Conservation (phyloP, 2,888 invertebrate species). For the Chaetoderma sp. region DNA sequence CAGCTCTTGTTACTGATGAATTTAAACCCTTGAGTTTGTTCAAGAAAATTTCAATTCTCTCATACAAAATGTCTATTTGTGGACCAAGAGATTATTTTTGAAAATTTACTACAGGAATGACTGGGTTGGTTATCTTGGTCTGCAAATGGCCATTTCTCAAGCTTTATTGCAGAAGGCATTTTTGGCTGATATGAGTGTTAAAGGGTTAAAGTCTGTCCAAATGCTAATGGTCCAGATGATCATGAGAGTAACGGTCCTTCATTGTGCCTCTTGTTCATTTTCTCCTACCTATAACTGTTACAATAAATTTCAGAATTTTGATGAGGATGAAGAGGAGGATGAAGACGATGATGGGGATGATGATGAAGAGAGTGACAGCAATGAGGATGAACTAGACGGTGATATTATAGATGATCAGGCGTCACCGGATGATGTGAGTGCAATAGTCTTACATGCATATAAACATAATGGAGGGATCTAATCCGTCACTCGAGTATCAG, state of each 20-base stretch:
- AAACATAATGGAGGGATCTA: no score
- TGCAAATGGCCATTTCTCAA: neutral
- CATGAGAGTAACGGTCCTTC: neutral
- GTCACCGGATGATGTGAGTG: conserved; percentile 56
- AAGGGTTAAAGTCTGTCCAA: neutral
- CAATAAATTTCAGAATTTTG: conserved; percentile 51
- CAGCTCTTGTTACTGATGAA: no score
- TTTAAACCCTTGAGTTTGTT: no score
- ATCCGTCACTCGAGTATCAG: neutral
- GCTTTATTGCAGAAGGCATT: neutral
- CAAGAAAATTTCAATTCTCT: no score
- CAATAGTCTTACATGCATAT: no score
- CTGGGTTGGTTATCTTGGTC: neutral
- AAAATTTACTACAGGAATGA: no score
- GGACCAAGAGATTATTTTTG: no score
- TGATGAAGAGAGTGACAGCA: conserved; percentile 69
- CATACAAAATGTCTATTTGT: no score
- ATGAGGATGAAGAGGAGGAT: conserved; percentile 69
- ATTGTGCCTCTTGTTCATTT: neutral
- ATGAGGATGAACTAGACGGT: conserved; percentile 68
- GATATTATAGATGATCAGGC: conserved; percentile 66
- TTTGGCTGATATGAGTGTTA: no score
- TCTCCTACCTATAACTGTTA: neutral
- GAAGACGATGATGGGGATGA: conserved; percentile 69
- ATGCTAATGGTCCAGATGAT: neutral